Base-by-base conservation (phyloP, 2,113 vertebrate genomes). In the Lepisosteus osseus region DNA sequence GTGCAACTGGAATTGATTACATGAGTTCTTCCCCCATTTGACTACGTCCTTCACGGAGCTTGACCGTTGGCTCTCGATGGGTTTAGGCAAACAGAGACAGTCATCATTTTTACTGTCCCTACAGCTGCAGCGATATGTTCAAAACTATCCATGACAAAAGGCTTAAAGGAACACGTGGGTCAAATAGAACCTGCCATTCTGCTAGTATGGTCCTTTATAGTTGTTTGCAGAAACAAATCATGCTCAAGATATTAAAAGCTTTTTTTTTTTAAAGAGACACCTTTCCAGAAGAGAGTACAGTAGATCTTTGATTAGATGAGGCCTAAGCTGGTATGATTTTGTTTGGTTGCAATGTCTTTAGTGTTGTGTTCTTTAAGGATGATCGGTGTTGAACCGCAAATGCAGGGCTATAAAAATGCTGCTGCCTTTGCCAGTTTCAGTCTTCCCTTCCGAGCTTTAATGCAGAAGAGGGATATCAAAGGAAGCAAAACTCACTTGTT, bases 401-500 rank as follows among this genome's bases (percentile, higher is more conserved):
- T 42, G 4, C 15, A 11, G 14, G 6, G 44, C 7, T 56, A 29
- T 54, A 55, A 45, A 56, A 14, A 57, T 15, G 29, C 3, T 7
- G 43, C 40, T 54, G 54, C 0, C 3, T 29, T 9, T 3, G 14
- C 66, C 54, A 45, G 15, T 15, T 54, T 17, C 11, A 68, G 56
- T 11, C 69, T 62, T 54, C 4, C 12, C 44, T 13, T n/a, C 56
- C 17, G 9, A 12, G 54, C 56, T 54, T 42, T 3, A 41, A 66
- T 11, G 55, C 63, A 7, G 55, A 29, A 62, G 72, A 76, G 67
- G 68, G 67, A 83, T 84, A 87, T 88, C 87, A 88, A 88, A 90
- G 86, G 83, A 82, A 81, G 77, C 80, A 79, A 67, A 29, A 89
- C 95, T 96, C 90, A 97, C 97, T 92, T 97, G 87, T 92, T 92